Conservation (phyloP, 2,888 invertebrate genomes). For the Protophormia terraenovae region DNA sequence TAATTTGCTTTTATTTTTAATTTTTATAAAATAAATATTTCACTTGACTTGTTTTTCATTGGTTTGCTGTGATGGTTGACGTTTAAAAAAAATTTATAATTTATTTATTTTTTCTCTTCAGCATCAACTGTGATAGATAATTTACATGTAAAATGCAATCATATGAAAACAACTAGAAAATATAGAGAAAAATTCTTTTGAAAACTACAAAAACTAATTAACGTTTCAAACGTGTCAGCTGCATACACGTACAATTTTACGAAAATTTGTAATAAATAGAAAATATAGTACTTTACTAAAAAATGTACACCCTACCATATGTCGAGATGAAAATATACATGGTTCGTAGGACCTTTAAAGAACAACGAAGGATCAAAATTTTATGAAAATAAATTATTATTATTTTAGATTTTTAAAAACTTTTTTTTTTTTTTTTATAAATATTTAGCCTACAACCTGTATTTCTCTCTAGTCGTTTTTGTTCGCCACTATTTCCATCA, state of each 20-base stretch:
- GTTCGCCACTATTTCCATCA: not conserved
- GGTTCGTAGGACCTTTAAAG: not conserved
- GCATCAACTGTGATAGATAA: constrained; percentile 24
- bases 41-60: constrained; percentile 43
- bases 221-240: constrained; percentile 53
- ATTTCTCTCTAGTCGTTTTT: not conserved
- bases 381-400: not conserved
- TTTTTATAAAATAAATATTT: constrained; percentile 30
- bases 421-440: too few species aligned
- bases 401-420: too few species aligned
- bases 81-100: constrained; percentile 15
- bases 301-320: not conserved
- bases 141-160: constrained; percentile 39
- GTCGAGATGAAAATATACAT: not conserved
- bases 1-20: not conserved
- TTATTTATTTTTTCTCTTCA: constrained; percentile 10
- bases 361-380: too few species aligned
- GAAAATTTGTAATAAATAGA: constrained; percentile 6
- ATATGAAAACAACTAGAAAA: constrained; percentile 17
- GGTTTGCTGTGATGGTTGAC: constrained; percentile 10
- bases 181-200: constrained; percentile 25
- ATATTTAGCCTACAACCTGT: too few species aligned
- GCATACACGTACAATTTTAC: constrained; percentile 22
- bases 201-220: constrained; percentile 56
- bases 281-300: too few species aligned